Conservation (phyloP, 2,888 invertebrate genomes). For the Tipula helvola region DNA sequence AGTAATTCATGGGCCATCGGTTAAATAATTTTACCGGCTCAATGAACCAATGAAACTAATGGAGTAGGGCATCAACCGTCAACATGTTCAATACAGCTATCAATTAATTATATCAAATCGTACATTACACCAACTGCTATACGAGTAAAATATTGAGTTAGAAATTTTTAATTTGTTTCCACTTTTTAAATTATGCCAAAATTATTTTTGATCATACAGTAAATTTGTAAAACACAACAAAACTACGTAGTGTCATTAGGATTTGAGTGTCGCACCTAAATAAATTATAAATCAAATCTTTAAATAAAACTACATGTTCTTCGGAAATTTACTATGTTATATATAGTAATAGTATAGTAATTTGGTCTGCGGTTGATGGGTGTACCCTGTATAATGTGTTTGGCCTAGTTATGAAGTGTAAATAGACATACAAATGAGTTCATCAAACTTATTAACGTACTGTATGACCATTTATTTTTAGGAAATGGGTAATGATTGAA, state of each 20-base stretch:
- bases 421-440: background rate
- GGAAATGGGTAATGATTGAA: background rate
- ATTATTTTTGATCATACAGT: background rate
- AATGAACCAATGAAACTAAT: too few species aligned
- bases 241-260: background rate
- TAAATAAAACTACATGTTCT: background rate
- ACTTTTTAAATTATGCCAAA: background rate
- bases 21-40: too few species aligned
- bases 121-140: background rate
- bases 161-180: background rate
- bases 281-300: background rate
- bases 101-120: background rate
- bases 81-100: background rate
- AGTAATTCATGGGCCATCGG: too few species aligned
- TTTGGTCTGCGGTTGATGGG: background rate
- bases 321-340: background rate
- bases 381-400: background rate
- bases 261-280: background rate
- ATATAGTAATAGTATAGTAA: background rate
- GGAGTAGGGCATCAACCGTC: too few species aligned
- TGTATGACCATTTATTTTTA: background rate
- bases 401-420: background rate
- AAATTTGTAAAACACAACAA: background rate
- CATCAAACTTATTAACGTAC: background rate
- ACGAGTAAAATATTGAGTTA: background rate